Evolutionary conservation across 2,113 vertebrate species (phyloP), one percentile per base, ranked within the genome.

Genomic region (Copsychus sechellarum): DNA sequence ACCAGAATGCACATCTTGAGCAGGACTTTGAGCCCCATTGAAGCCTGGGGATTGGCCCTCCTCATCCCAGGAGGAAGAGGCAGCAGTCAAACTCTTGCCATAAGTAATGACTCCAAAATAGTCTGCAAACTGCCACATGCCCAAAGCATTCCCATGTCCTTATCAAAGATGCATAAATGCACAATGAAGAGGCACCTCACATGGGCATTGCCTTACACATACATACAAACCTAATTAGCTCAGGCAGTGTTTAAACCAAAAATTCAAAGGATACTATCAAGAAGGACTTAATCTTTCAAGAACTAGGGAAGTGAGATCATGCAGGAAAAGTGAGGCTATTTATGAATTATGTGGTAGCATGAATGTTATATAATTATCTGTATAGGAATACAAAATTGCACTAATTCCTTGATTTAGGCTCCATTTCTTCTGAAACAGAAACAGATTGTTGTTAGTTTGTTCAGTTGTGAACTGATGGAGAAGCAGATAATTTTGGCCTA

Each of bases 241-340:
- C 33, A 23, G 14, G 16, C 6, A 36, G 34, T 28, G 33, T 51
- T 79, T 73, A 69, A 94, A 77, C 18, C 0, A 3, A 62, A 38
- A 80, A 70, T 70, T 31, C 34, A 81, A 90, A 88, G 38, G 18
- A 77, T n/a, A 42, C 10, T 82, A 13, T 70, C 42, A 77, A 76
- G 60, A 89, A 81, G 45, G 25, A 26, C 85, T 90, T 70, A 88
- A 88, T 91, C 82, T 80, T 96, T 93, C 70, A 90, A 73, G 62
- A 80, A 62, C 45, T 14, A 54, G 42, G 36, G 50, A 80, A 77
- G 24, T 0, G 1, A 57, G 42, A 66, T 42, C 21, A 12, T 3
- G 5, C 33, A 65, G 70, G 23, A 90, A 26, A 51, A 86, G 25
- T 48, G 45, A 79, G 18, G n/a, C 28, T 91, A 48, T 88, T 90